Evolutionary conservation across 2,888 invertebrate genomes (phyloP), one percentile per base, ranked within the genome.

Genomic region (Acleris cristana): DNA sequence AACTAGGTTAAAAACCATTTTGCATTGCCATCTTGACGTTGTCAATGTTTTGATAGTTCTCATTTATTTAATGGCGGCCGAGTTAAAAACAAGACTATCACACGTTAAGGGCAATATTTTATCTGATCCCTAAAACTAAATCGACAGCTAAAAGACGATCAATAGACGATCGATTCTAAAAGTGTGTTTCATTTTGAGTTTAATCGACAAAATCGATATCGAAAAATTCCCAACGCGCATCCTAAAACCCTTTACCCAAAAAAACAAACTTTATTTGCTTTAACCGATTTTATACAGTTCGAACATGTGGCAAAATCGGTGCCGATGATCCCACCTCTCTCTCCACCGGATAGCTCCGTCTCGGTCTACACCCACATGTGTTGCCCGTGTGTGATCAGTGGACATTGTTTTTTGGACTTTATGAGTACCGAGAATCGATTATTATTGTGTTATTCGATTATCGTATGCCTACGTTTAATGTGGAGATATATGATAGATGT

Each of bases 251-350:
- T 55, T 63, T 55, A 53, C 54, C 48, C 5, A 44, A 55, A 59
- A 57, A 62, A 58, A 4, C 16, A 45, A 52, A 51, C 30, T 54
- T 66, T 45, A 44, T 58, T 49, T 40, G 58, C 56, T 23, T 49
- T 30, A 76, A 78, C 76, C 79, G 75, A 81, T 81, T 79, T 81
- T 79, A 84, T 80, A 79, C 75, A 77, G 71, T 70, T 72, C 71
- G 71, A 81, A 79, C 88, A 89, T 87, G 84, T 88, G 88, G 85
- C 83, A 70, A 88, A 88, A 89, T 88, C 88, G 86, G 82, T 84
- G 87, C 83, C 77, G 79, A 76, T 74, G 73, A 69, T 40, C 53
- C 54, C 5, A 71, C 70, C 2, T 82, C 85, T 56, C 81, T 45
- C 40, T 86, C 77, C 3, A 8, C 45, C 69, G 75, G 75, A 83